Percentiles rank a stretch among this genome's conserved stretches.
Evolutionary conservation across 2,888 invertebrate genomes (phyloP).

Genomic region (Acanthococcus lagerstroemiae): DNA sequence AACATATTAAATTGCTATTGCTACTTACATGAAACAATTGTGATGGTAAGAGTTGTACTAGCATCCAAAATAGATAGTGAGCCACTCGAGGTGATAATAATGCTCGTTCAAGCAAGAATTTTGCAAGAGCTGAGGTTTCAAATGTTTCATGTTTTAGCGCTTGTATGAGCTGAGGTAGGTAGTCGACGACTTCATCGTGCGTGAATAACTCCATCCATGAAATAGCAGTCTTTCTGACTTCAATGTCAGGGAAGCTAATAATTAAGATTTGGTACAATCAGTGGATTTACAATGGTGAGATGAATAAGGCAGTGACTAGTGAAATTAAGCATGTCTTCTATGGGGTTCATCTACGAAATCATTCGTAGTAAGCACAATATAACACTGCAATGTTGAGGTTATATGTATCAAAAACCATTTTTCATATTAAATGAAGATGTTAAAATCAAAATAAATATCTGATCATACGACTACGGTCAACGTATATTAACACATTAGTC

Average conservation of each 20-base stretch:
- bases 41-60: conserved; percentile 73
- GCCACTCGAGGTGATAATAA: conserved; percentile 81
- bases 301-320: not conserved
- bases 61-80: conserved; percentile 88
- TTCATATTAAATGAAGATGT: too few species aligned
- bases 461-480: too few species aligned
- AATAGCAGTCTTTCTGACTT: conserved; percentile 76
- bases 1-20: not conserved
- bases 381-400: too few species aligned
- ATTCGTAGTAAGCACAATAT: too few species aligned
- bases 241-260: conserved; percentile 78
- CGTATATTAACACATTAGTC: too few species aligned
- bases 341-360: too few species aligned
- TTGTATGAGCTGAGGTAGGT: conserved; percentile 87
- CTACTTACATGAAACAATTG: conserved; percentile 62
- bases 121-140: conserved; percentile 76
- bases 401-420: too few species aligned
- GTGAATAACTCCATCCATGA: conserved; percentile 66
- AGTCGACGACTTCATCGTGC: conserved; percentile 80
- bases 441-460: too few species aligned
- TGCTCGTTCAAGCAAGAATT: conserved; percentile 70
- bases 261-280: not conserved
- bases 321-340: not conserved
- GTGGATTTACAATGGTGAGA: not conserved
- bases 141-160: conserved; percentile 83